phyloP scores from a whole-genome alignment of 53 echinoderm and acorn worm genomes.

The Paracentrotus lividus region DNA sequence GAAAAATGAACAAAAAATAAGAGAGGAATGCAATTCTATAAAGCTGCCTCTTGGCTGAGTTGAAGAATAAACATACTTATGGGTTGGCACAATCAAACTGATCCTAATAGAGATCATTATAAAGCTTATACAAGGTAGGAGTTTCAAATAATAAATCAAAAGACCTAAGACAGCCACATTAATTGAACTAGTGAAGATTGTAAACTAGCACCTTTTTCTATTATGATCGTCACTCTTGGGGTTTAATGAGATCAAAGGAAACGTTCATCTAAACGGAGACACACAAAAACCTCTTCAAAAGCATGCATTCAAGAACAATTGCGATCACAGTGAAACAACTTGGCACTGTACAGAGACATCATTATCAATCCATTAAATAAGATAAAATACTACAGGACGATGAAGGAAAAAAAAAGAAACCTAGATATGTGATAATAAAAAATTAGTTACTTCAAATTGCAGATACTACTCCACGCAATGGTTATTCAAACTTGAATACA shows the following conservation, averaged over 20 bases:
- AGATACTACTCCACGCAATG: constrained; percentile 68
- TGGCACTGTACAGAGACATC: constrained; percentile 71
- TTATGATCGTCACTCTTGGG: not conserved
- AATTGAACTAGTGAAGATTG: constrained; percentile 39
- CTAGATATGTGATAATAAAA: constrained; percentile 32
- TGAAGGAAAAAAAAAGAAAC: constrained; percentile 10
- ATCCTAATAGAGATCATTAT: constrained; percentile 26
- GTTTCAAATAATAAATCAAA: not conserved
- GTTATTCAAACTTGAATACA: constrained; percentile 73
- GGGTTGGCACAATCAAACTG: constrained; percentile 60
- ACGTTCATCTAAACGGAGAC: constrained; percentile 53
- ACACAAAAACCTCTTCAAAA: constrained; percentile 60
- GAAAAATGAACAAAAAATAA: constrained; percentile 16
- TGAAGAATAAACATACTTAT: constrained; percentile 54
- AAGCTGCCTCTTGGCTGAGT: constrained; percentile 67
- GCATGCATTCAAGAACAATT: constrained; percentile 64
- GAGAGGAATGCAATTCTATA: constrained; percentile 61
- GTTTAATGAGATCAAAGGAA: constrained; percentile 8
- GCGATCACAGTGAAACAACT: constrained; percentile 50
- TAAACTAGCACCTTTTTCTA: constrained; percentile 71
- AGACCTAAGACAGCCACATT: constrained; percentile 26
- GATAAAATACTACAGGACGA: constrained; percentile 70
- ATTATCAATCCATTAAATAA: constrained; percentile 65
- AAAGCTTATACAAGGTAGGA: constrained; percentile 25
- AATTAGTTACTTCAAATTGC: constrained; percentile 72